Evolutionary conservation across 2,888 invertebrate species (phyloP), one percentile per base, ranked within the genome.

Genomic region (Adela reaumurella): DNA sequence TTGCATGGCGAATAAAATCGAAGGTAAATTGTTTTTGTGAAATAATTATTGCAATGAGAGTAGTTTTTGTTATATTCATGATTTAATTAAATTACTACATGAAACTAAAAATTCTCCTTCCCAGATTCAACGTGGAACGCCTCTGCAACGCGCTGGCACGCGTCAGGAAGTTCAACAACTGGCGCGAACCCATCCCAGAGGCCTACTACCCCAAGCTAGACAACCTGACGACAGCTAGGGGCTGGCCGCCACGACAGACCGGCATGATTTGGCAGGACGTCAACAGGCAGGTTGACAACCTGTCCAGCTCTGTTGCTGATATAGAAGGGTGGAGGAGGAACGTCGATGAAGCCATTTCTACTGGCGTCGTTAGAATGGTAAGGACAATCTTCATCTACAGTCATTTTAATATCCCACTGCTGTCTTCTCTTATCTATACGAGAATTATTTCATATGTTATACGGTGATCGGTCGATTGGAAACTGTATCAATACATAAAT

Each of bases 131-230:
- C 62, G 73, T 83, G 49, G 92, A 92, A 64, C 86, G 92, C 41
- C 80, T 92, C 6, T 84, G 84, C 63, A 90, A 91, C 61, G 73
- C 81, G 14, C 64, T 92, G 50, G 74, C 82, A 29, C 82, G 88
- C 19, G 84, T 85, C 0, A 80, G 79, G 55, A 82, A 85, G 10
- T 81, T 89, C 46, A 82, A 79, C 52, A 86, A 90, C 64, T 84
- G 87, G 67, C 81, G 85, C 10, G 86, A 85, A 4, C 84, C 87
- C 0, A 86, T 92, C 47, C 70, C 79, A 0, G 91, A 92, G 62
- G 92, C 87, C 0, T 93, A 93, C 62, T 93, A 88, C 70, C 89
- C 92, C 0, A 93, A 92, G 70, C 70, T 93, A 41, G 86, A 91
- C 65, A 88, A 88, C 52, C 66, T 85, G 56, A 85, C 83, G 1